Conservation (phyloP, 2,888 invertebrate species). For the Pseudococcus viburni region DNA sequence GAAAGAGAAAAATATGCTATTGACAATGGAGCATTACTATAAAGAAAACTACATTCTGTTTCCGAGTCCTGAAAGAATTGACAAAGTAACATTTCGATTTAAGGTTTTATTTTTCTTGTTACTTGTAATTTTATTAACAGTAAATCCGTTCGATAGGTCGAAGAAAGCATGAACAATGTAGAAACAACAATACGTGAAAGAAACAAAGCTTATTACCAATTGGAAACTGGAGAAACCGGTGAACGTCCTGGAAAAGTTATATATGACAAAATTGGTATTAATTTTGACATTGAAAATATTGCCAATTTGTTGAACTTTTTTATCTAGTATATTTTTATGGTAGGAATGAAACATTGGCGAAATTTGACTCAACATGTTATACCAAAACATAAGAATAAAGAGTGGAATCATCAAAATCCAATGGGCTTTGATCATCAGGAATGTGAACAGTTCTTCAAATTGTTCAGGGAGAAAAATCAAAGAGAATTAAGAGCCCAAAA, state of each 20-base stretch:
- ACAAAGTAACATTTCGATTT: conserved; percentile 77
- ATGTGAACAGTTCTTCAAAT: conserved; percentile 76
- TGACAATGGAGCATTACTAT: conserved; percentile 93
- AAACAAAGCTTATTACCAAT: conserved; percentile 87
- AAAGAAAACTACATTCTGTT: conserved; percentile 79
- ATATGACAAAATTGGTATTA: conserved; percentile 77
- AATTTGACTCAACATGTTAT: conserved; percentile 77
- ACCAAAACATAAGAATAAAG: conserved; percentile 79
- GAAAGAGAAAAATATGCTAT: conserved; percentile 97
- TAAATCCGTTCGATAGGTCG: conserved; percentile 74
- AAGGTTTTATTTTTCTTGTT: background rate
- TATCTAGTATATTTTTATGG: conserved; percentile 69
- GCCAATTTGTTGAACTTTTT: background rate
- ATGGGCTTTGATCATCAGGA: conserved; percentile 76
- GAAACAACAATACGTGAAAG: conserved; percentile 92
- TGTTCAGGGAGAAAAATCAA: conserved; percentile 79
- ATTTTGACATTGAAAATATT: conserved; percentile 68
- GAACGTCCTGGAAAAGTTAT: conserved; percentile 80
- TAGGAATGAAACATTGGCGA: conserved; percentile 68
- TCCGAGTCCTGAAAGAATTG: conserved; percentile 92
- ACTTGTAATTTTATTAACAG: background rate
- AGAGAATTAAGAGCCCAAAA: conserved; percentile 75
- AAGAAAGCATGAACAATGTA: conserved; percentile 94
- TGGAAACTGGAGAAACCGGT: conserved; percentile 91
- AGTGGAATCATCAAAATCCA: conserved; percentile 77